These are phyloP conservation scores for Liposcelis brunnea DNA, from an alignment of 2,888 invertebrate genomes.

Conservation along the genomic window DNA sequence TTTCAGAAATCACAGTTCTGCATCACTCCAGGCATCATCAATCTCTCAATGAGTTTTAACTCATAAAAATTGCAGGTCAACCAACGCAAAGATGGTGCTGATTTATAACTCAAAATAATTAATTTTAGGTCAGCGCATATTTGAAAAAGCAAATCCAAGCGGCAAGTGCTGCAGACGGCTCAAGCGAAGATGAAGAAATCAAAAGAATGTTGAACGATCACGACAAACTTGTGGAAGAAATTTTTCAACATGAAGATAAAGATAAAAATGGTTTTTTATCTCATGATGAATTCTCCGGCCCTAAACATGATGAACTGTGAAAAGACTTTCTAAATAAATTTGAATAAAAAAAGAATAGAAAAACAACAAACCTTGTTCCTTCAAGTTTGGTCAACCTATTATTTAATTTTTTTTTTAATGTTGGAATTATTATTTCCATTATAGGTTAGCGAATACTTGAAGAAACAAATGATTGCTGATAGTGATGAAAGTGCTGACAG, in stretches of 20 bases:
- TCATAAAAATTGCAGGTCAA: too few species aligned
- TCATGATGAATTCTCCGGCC: conserved; percentile 35
- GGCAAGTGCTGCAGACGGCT: conserved; percentile 19
- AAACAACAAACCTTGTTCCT: neutral
- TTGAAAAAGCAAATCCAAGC: conserved; percentile 27
- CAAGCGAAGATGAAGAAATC: conserved; percentile 22
- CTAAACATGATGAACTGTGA: conserved; percentile 37
- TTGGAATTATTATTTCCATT: conserved; percentile 16
- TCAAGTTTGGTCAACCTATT: neutral
- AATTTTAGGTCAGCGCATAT: conserved; percentile 27
- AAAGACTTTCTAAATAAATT: too few species aligned
- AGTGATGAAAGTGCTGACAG: conserved; percentile 42
- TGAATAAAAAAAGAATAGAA: too few species aligned
- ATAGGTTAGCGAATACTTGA: conserved; percentile 80
- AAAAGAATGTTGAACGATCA: conserved; percentile 25
- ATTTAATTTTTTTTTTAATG: conserved; percentile 8
- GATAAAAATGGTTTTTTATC: conserved; percentile 35
- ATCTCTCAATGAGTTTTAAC: too few species aligned
- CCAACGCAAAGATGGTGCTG: too few species aligned
- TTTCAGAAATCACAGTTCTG: neutral
- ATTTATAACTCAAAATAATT: too few species aligned
- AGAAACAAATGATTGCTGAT: conserved; percentile 76
- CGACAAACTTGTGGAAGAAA: conserved; percentile 32
- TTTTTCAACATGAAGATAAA: conserved; percentile 35
- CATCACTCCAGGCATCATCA: too few species aligned